These are phyloP conservation scores for Scaptomyza hsui DNA, from an alignment of 1,140 invertebrate species.

Conservation along the genomic window DNA sequence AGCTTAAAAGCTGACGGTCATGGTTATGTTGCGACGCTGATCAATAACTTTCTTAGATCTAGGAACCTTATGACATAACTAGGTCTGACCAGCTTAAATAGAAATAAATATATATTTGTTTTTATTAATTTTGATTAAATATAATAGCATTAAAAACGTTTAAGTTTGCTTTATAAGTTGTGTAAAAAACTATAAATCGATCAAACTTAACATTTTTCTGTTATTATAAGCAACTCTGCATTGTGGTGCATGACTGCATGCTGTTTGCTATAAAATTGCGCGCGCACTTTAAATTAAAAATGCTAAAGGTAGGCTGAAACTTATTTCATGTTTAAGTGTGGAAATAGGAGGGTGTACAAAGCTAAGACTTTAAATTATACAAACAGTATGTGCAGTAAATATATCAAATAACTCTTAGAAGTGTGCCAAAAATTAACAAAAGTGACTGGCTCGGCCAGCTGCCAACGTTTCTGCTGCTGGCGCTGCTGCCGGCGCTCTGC, in stretches of 20 bases:
- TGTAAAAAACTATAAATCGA: neutral
- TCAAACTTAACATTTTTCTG: neutral
- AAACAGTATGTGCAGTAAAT: neutral
- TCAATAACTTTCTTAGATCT: no score
- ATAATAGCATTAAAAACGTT: no score
- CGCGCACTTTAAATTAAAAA: neutral
- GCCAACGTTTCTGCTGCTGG: constrained; percentile 10
- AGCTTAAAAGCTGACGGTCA: no score
- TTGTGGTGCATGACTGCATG: neutral
- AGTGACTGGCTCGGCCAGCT: neutral
- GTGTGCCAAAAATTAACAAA: neutral
- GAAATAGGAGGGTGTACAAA: neutral
- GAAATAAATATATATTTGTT: no score
- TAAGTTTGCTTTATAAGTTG: neutral
- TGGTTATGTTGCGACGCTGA: no score
- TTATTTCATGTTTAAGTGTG: neutral
- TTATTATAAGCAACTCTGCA: neutral
- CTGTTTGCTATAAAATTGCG: neutral
- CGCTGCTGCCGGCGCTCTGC: constrained; percentile 21
- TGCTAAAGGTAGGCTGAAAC: neutral
- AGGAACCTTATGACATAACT: no score
- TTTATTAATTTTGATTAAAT: no score
- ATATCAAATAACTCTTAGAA: neutral
- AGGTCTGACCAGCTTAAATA: no score
- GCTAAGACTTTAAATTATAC: neutral